Percentiles rank a stretch among this genome's conserved stretches.
Evolutionary conservation across 2,113 vertebrate genomes (phyloP).

Genomic region (Neomonachus schauinslandi): DNA sequence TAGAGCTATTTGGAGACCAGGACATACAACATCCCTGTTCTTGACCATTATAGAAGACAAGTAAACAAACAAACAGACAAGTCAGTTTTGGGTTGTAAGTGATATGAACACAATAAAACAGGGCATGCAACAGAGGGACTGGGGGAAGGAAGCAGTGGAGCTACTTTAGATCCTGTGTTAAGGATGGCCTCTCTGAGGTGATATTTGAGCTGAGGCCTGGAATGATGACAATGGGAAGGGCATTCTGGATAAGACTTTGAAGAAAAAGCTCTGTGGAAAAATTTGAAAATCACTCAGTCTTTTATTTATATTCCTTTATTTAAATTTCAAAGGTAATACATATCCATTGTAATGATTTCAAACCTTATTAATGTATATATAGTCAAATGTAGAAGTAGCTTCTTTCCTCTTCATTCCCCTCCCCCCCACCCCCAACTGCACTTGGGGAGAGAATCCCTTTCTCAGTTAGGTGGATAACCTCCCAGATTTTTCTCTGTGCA

Average conservation of each 20-base stretch:
- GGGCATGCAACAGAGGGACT: background rate
- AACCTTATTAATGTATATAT: constrained; percentile 50
- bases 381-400: constrained; percentile 18
- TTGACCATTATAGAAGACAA: background rate
- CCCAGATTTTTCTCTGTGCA: constrained; percentile 2
- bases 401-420: background rate
- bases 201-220: background rate
- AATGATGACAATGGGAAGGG: background rate
- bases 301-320: constrained; percentile 73
- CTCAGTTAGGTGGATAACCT: background rate
- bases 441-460: constrained; percentile 31
- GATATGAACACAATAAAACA: too few relatives aligned
- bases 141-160: background rate
- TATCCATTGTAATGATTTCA: constrained; percentile 61
- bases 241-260: constrained; percentile 54
- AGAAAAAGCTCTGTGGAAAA: constrained; percentile 52
- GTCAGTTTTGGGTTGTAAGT: background rate
- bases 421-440: background rate
- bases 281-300: constrained; percentile 47
- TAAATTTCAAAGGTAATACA: constrained; percentile 68
- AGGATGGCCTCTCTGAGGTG: background rate
- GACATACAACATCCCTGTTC: background rate
- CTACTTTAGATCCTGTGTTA: background rate
- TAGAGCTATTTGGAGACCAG: background rate
- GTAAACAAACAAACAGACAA: background rate